phyloP scores from a whole-genome alignment of 2,113 vertebrate species.

The Brachyhypopomus occidentalis region DNA sequence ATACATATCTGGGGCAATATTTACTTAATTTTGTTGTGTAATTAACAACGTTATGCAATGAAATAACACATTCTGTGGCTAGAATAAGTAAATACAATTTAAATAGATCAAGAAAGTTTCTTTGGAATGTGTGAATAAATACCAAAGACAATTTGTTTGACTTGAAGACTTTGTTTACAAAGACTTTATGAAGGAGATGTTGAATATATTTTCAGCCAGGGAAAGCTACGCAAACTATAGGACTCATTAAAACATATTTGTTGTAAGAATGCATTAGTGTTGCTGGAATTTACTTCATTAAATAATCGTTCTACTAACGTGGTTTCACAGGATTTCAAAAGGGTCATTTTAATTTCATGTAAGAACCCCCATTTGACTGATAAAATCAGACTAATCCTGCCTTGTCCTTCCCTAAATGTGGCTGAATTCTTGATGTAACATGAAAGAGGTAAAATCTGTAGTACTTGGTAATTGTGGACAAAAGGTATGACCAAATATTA shows the following conservation, averaged over 20 bases:
- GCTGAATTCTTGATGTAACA: neutral
- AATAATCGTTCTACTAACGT: neutral
- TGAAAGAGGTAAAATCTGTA: neutral
- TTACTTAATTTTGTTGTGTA: neutral
- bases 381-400: neutral
- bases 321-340: neutral
- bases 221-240: neutral
- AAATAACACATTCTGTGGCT: neutral
- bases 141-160: neutral
- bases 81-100: too few relatives aligned
- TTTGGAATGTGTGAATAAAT: neutral
- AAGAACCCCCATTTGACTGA: neutral
- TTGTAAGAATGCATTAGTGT: neutral
- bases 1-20: neutral
- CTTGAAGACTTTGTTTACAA: neutral
- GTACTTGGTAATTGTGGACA: neutral
- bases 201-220: too few relatives aligned
- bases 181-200: neutral
- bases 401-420: neutral
- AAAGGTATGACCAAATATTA: neutral
- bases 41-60: neutral
- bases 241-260: neutral
- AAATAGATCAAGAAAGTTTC: too few relatives aligned
- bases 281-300: neutral
- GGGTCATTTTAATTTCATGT: neutral